Percentiles rank a stretch among this genome's conserved stretches.
Conservation (phyloP, 2,113 vertebrate species). For the Callithrix jacchus region DNA sequence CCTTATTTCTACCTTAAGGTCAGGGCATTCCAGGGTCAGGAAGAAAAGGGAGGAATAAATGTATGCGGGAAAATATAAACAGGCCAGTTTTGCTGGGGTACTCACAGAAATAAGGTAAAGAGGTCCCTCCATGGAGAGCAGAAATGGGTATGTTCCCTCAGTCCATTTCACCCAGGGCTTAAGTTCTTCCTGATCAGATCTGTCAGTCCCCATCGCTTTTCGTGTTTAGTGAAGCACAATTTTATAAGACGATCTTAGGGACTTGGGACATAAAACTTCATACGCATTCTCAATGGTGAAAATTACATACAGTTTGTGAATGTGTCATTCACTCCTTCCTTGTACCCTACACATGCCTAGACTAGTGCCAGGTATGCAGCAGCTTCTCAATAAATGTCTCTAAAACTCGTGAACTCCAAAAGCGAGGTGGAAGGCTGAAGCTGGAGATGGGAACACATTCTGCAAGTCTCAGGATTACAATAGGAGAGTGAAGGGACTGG, state of each 20-base stretch:
- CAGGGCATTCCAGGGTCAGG: neutral
- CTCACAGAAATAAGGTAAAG: neutral
- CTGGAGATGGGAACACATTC: neutral
- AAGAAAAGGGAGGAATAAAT: neutral
- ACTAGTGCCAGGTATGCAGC: neutral
- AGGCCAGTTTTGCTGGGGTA: neutral
- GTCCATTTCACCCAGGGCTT: neutral
- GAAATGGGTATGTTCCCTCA: neutral
- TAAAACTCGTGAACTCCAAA: neutral
- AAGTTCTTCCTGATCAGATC: neutral
- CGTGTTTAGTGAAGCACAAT: neutral
- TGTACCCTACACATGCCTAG: neutral
- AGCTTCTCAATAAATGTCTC: neutral
- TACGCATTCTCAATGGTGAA: neutral
- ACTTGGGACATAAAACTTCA: neutral
- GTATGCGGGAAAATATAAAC: neutral
- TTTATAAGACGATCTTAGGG: neutral
- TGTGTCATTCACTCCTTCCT: neutral
- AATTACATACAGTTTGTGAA: neutral
- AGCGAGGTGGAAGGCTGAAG: neutral
- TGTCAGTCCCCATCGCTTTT: neutral
- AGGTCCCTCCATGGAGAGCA: neutral
- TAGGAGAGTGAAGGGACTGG: fast-evolving
- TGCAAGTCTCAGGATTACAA: neutral
- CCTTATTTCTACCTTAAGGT: neutral